Evolutionary conservation across 2,113 vertebrate species (phyloP), one percentile per base, ranked within the genome.

Genomic region (Cyanistes caeruleus): DNA sequence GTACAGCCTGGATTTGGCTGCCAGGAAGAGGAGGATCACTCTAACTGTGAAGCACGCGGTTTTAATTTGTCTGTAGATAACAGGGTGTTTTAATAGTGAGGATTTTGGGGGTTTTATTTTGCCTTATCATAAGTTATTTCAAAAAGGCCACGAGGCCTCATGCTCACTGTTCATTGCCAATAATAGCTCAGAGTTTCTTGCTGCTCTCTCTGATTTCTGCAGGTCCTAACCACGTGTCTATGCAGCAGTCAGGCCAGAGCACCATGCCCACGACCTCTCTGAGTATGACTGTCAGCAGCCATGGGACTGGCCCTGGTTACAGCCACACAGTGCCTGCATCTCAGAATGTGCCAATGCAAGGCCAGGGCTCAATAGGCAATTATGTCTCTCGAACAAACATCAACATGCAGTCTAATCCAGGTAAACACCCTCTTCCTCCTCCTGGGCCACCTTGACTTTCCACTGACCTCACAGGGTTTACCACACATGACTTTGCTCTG

Each of bases 381-480:
- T 99, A 99, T 5, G 98, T 99, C 74, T 98, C 99, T 37, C 98
- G 98, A 97, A 98, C 98, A 98, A 99, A 99, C 98, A 98, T 99
- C 98, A 99, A 98, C 98, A 98, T 99, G 98, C 99, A 98, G 94
- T 98, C 98, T 56, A 99, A 98, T 90, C 98, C 98, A 99, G 99
- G 99, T 99, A 98, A 98, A 78, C 17, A 77, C 77, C 10, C 15
- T 80, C 80, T 46, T 69, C 78, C 69, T 89, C 60, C 43, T 15
- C 72, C 87, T 43, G 73, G 53, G 72, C 80, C 94, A 78, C 10
- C 80, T 65, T 63, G 84, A 39, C 91, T 87, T 93, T 35, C 52
- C 89, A 65, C 58, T 81, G 77, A 78, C 84, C 95, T 93, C 88
- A 64, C 44, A 84, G 68, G 76, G 73, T 89, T 91, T 84, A 31